Percentiles rank a stretch among this genome's conserved stretches.
phyloP scores from a whole-genome alignment of 2,113 vertebrate species.

The Mesitornis unicolor region DNA sequence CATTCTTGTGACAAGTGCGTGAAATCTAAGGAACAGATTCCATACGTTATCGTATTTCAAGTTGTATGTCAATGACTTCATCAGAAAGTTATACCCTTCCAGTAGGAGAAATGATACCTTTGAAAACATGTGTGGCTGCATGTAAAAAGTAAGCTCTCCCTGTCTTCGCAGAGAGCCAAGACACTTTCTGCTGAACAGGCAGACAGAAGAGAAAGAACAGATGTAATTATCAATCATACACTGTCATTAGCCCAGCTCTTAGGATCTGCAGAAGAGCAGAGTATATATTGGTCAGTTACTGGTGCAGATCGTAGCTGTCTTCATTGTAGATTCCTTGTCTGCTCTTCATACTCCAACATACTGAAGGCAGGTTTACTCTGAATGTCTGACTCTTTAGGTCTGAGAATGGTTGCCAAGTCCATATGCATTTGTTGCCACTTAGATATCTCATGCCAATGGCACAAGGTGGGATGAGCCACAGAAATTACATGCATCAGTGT shows the following conservation, averaged over 20 bases:
- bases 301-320: not conserved
- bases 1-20: slow-evolving; percentile 57
- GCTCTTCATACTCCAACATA: not conserved
- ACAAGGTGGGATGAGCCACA: not conserved
- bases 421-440: not conserved
- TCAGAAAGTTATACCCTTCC: slow-evolving; percentile 66
- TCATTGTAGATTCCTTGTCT: not conserved
- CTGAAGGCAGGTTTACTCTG: not conserved
- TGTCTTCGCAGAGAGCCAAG: slow-evolving; percentile 52
- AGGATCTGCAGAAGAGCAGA: not conserved
- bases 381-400: not conserved
- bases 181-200: slow-evolving; percentile 64
- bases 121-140: slow-evolving; percentile 62
- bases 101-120: slow-evolving; percentile 30
- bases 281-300: not conserved
- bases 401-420: not conserved
- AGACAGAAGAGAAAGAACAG: slow-evolving; percentile 64
- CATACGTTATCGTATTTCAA: slow-evolving; percentile 62
- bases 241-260: slow-evolving; percentile 15
- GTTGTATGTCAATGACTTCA: slow-evolving; percentile 67
- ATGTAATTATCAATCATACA: slow-evolving; percentile 69
- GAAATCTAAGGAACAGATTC: slow-evolving; percentile 67
- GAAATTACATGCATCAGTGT: not conserved
- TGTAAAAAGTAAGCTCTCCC: slow-evolving; percentile 65
- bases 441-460: not conserved